These are phyloP conservation scores for Phania funesta DNA, from an alignment of 2,888 invertebrate genomes.

Conservation along the genomic window DNA sequence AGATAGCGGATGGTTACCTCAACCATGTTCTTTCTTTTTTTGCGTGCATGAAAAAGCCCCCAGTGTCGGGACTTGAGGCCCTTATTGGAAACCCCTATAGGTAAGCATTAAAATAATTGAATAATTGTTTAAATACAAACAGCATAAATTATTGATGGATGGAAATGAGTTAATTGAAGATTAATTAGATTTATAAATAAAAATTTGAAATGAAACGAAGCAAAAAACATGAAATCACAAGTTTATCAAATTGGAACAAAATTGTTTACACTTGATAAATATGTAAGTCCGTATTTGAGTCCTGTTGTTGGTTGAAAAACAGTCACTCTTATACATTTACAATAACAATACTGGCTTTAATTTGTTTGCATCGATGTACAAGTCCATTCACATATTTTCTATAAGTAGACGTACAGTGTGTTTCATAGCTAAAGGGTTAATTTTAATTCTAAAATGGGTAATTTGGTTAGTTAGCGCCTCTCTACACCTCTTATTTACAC, in stretches of 20 bases:
- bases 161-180: not conserved
- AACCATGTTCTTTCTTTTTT: too few species aligned
- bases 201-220: slow-evolving; percentile 9
- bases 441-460: not conserved
- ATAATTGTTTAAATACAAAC: not conserved
- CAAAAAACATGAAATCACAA: slow-evolving; percentile 31
- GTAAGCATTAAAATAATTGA: not conserved
- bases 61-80: too few species aligned
- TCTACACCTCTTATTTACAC: too few species aligned
- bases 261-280: slow-evolving; percentile 21
- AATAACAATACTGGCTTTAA: not conserved
- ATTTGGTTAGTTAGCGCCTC: too few species aligned
- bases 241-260: slow-evolving; percentile 56
- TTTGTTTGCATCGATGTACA: too few species aligned
- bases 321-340: not conserved
- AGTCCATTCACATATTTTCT: not conserved
- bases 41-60: too few species aligned
- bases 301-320: slow-evolving; percentile 10
- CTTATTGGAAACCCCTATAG: not conserved
- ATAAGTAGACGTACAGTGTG: not conserved
- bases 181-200: slow-evolving; percentile 26
- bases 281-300: slow-evolving; percentile 55
- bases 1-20: too few species aligned
- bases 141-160: not conserved
- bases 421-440: not conserved